Percentiles rank a stretch among this genome's conserved stretches.
These are phyloP conservation scores for Zygogramma bicolorata DNA, from an alignment of 2,888 invertebrate genomes.

Conservation along the genomic window DNA sequence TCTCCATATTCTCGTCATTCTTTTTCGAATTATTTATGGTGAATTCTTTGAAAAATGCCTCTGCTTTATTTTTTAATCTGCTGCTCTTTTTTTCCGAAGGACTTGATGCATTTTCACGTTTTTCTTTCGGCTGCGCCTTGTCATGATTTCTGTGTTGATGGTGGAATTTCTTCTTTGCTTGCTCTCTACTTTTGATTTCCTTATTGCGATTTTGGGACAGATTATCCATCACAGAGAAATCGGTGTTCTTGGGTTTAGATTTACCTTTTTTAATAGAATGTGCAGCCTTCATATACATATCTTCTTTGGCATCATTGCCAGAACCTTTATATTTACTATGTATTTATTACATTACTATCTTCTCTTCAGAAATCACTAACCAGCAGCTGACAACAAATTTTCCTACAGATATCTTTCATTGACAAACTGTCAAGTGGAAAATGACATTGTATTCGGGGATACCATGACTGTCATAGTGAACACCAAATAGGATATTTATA, in stretches of 20 bases:
- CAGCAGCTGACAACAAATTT: conserved; percentile 17
- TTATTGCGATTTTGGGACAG: conserved; percentile 28
- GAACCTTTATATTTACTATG: conserved; percentile 13
- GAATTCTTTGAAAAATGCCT: conserved; percentile 1
- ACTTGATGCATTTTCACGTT: neutral
- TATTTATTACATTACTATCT: conserved; percentile 21
- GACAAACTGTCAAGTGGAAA: neutral
- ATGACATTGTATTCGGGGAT: too few relatives aligned
- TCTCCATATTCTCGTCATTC: conserved; percentile 17
- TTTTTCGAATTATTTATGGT: conserved; percentile 15
- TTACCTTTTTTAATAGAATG: neutral
- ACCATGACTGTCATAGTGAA: too few relatives aligned
- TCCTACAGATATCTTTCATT: neutral
- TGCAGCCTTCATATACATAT: neutral
- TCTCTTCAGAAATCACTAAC: neutral
- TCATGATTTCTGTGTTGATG: neutral
- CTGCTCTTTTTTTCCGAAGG: neutral
- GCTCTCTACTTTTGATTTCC: neutral
- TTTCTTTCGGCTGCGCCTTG: neutral
- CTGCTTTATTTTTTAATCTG: neutral
- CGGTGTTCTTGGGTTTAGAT: conserved; percentile 3
- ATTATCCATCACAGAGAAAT: neutral
- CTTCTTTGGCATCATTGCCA: neutral
- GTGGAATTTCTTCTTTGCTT: neutral
- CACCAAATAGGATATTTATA: too few relatives aligned